A percentile compares a stretch with the other conserved stretches of the same genome.
Conservation (phyloP, 2,797 vertebrate genomes). For the Tarsius wallacei region DNA sequence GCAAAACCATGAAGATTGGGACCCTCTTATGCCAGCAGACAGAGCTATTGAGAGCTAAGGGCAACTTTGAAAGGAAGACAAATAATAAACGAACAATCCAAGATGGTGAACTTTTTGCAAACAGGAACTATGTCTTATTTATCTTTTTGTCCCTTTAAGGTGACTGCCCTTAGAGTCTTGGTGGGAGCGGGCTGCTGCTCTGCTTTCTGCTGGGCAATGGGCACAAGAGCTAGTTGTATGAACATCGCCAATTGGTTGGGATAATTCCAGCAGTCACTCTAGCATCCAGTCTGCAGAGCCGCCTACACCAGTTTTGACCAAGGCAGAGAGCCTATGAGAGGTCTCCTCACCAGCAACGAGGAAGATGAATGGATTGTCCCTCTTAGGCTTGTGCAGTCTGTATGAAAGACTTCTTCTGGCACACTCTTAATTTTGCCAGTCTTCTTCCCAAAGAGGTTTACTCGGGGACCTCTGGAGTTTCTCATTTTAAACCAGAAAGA, state of each 20-base stretch:
- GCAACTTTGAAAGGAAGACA: background rate
- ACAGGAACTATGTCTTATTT: background rate
- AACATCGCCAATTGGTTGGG: background rate
- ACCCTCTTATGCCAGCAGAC: background rate
- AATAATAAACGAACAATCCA: constrained; percentile 30
- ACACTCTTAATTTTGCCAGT: background rate
- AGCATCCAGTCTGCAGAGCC: background rate
- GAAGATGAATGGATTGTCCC: background rate
- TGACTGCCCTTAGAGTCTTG: background rate
- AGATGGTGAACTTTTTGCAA: constrained; percentile 36
- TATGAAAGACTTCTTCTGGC: background rate
- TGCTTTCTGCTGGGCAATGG: background rate
- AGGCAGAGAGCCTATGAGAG: background rate
- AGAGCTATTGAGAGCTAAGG: background rate
- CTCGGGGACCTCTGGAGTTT: constrained; percentile 1
- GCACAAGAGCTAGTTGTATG: background rate
- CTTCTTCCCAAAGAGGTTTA: background rate
- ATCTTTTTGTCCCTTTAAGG: background rate
- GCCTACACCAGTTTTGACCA: background rate
- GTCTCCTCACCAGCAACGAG: background rate
- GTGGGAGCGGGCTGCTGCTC: background rate
- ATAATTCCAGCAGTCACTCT: background rate
- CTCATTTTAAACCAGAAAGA: constrained; percentile 9
- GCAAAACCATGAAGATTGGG: background rate
- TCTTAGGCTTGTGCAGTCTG: background rate